A percentile compares a stretch with the other conserved stretches of the same genome.
Conservation (phyloP, 2,888 invertebrate genomes). For the Pyrrhosoma nymphula region DNA sequence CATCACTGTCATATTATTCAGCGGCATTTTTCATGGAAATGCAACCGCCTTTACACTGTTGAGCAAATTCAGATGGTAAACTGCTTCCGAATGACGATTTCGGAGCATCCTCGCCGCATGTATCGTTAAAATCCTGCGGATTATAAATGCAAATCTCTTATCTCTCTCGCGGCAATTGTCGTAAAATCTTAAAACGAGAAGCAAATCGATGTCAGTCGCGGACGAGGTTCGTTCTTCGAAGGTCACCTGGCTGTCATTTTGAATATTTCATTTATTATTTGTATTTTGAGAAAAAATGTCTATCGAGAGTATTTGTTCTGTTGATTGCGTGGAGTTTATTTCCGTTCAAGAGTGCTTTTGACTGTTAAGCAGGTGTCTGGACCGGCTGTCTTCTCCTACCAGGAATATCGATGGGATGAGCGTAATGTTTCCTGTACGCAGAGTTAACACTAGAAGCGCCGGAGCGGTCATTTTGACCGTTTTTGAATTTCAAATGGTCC, state of each 20-base stretch:
- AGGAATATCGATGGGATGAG: neutral
- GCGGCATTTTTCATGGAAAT: neutral
- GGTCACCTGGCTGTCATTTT: neutral
- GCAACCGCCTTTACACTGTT: neutral
- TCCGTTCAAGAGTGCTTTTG: neutral
- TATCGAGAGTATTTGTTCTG: slow-evolving; percentile 15
- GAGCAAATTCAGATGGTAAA: neutral
- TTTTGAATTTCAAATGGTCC: no score
- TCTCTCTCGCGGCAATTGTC: neutral
- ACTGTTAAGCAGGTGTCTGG: neutral
- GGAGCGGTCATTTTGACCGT: no score
- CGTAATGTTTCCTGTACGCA: neutral
- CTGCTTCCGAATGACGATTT: neutral
- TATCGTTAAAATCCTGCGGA: neutral
- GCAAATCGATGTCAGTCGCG: neutral
- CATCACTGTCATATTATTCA: neutral
- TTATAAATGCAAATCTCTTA: neutral
- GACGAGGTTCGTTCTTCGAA: neutral
- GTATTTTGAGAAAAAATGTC: neutral
- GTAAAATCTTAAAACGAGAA: neutral
- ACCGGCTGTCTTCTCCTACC: neutral
- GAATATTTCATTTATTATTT: slow-evolving; percentile 4
- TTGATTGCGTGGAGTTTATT: slow-evolving; percentile 24
- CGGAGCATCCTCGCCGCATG: neutral
- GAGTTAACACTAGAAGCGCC: no score